These are phyloP conservation scores for Chloropsis hardwickii DNA, from an alignment of 2,113 vertebrate species.

Conservation along the genomic window DNA sequence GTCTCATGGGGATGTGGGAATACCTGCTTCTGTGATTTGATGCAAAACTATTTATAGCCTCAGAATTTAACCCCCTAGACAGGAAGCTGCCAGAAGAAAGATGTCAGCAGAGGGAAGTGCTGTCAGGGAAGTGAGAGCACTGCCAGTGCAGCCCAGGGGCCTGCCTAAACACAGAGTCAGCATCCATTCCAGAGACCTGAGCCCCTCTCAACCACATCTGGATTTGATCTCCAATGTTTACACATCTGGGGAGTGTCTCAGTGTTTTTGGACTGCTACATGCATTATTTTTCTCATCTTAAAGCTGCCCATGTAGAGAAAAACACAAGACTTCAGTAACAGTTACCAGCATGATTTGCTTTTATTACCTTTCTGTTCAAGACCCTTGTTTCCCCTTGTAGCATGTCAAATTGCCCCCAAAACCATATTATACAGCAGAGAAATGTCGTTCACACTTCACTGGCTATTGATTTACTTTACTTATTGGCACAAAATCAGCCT, in stretches of 20 bases:
- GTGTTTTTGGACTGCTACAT: constrained; percentile 67
- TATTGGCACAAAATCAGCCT: constrained; percentile 94
- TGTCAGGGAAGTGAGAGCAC: accelerated
- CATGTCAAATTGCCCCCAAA: constrained; percentile 87
- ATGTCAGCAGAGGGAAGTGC: not conserved
- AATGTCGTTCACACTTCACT: constrained; percentile 96
- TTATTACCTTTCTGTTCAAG: constrained; percentile 84
- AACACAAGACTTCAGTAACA: constrained; percentile 74
- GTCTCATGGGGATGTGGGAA: not conserved
- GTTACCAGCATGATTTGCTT: constrained; percentile 82
- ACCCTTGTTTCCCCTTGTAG: constrained; percentile 84
- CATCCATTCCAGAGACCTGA: not conserved
- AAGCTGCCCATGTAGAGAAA: constrained; percentile 76
- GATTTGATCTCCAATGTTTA: constrained; percentile 9
- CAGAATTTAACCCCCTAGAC: not conserved
- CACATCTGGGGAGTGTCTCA: constrained; percentile 56
- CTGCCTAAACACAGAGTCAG: not conserved
- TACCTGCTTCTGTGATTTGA: not conserved
- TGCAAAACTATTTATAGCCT: not conserved
- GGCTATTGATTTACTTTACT: constrained; percentile 97
- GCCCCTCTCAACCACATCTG: not conserved
- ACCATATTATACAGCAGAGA: constrained; percentile 87
- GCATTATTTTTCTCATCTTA: constrained; percentile 78
- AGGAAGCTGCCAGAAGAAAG: not conserved
- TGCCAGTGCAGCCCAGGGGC: not conserved